Conservation (phyloP, 1,140 invertebrate genomes). For the Aphidius ervi region DNA sequence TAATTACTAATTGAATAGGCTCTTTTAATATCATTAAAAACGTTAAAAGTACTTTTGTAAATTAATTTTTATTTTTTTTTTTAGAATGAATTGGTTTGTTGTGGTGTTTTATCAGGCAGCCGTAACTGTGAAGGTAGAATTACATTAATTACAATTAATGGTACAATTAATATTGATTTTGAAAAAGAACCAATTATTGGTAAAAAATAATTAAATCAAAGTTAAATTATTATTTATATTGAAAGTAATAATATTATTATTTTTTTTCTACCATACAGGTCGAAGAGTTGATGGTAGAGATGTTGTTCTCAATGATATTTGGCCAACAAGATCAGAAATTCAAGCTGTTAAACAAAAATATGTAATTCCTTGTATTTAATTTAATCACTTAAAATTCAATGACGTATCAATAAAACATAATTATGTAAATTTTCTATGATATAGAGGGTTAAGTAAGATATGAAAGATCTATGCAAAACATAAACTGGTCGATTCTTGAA, state of each 20-base stretch:
- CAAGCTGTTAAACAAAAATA: conserved; percentile 82
- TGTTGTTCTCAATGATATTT: conserved; percentile 89
- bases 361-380: conserved; percentile 85
- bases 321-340: conserved; percentile 90
- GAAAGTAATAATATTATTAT: too few species aligned
- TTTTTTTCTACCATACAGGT: too few species aligned
- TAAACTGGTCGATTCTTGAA: too few species aligned
- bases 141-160: conserved; percentile 88
- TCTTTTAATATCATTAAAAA: conserved; percentile 7
- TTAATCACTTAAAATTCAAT: too few species aligned
- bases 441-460: too few species aligned
- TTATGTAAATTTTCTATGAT: too few species aligned
- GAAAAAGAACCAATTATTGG: conserved; percentile 84
- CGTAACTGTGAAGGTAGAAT: conserved; percentile 97
- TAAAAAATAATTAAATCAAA: conserved; percentile 41
- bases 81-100: conserved; percentile 86
- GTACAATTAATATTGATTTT: conserved; percentile 92
- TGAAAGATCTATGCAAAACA: too few species aligned
- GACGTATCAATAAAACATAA: too few species aligned
- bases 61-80: conserved; percentile 17
- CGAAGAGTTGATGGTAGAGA: conserved; percentile 68
- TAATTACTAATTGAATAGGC: too few species aligned
- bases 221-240: too few species aligned
- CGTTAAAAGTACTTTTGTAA: conserved; percentile 8
- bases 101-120: conserved; percentile 93